Percentiles rank a stretch among this genome's conserved stretches.
Evolutionary conservation across 1,140 invertebrate genomes (phyloP).

Genomic region (Aradophagus sp.): DNA sequence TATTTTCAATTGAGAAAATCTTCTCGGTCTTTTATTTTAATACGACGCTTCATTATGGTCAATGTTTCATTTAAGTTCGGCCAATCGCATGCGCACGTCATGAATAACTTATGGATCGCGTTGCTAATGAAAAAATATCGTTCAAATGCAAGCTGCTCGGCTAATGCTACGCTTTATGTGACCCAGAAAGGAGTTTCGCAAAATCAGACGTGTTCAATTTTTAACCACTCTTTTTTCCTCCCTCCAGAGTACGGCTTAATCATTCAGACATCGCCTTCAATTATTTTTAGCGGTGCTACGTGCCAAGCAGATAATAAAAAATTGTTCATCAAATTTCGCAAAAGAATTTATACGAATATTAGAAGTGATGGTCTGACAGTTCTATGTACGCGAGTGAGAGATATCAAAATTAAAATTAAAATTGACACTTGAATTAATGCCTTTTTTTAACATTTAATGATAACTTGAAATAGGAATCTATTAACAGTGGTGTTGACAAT

Average conservation of each 20-base stretch:
- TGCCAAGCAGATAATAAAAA: conserved; percentile 9
- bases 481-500: too few relatives aligned
- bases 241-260: conserved; percentile 15
- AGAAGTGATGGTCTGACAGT: too few relatives aligned
- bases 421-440: too few relatives aligned
- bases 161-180: conserved; percentile 21
- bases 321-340: conserved; percentile 3
- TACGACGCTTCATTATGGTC: conserved; percentile 37
- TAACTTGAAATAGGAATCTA: too few relatives aligned
- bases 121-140: conserved; percentile 41
- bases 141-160: conserved; percentile 8
- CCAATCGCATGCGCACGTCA: conserved; percentile 19
- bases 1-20: neutral
- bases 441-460: too few relatives aligned
- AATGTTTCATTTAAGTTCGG: conserved; percentile 26
- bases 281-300: conserved; percentile 7
- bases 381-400: too few relatives aligned
- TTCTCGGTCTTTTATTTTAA: conserved; percentile 18
- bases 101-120: conserved; percentile 30
- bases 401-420: too few relatives aligned
- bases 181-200: conserved; percentile 27
- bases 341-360: neutral
- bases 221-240: conserved; percentile 14
- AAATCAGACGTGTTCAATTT: conserved; percentile 22
- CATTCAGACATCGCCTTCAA: conserved; percentile 22